Evolutionary conservation across 2,797 vertebrate genomes (phyloP).

Genomic region (Rhinoraja longicauda): DNA sequence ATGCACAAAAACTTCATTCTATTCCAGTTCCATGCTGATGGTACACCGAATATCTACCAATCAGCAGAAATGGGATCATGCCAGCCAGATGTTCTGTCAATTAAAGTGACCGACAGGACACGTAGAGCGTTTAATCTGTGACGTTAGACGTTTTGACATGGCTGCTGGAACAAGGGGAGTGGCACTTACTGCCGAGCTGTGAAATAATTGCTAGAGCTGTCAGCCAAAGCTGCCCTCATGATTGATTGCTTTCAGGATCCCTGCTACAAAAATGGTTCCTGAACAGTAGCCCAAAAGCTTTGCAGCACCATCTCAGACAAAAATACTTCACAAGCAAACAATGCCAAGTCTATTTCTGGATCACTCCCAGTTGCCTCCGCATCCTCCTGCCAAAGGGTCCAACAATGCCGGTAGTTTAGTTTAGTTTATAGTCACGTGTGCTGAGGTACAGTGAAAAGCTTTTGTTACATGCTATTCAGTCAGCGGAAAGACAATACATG

Average conservation of each 20-base stretch:
- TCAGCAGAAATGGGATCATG: conserved; percentile 45
- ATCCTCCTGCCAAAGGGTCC: not conserved
- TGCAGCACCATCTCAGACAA: not conserved
- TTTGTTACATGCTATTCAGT: no score
- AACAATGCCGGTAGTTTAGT: not conserved
- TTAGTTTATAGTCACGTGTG: no score
- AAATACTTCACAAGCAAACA: conserved; percentile 20
- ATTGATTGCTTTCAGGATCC: no score
- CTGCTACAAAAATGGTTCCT: no score
- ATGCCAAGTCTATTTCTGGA: not conserved
- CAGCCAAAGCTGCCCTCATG: no score
- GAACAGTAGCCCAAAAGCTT: not conserved
- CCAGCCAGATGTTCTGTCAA: conserved; percentile 44
- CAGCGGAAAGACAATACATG: no score
- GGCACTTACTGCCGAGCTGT: no score
- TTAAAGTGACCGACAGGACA: conserved; percentile 18
- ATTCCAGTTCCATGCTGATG: conserved; percentile 44
- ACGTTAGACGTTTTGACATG: not conserved
- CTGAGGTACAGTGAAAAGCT: no score
- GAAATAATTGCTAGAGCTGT: no score
- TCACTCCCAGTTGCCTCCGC: not conserved
- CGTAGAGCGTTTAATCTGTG: not conserved
- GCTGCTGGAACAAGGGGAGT: no score
- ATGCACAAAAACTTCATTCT: conserved; percentile 39
- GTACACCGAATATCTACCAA: conserved; percentile 41